These are phyloP conservation scores for Peromyscus leucopus DNA, from an alignment of 2,113 vertebrate genomes.

Conservation along the genomic window DNA sequence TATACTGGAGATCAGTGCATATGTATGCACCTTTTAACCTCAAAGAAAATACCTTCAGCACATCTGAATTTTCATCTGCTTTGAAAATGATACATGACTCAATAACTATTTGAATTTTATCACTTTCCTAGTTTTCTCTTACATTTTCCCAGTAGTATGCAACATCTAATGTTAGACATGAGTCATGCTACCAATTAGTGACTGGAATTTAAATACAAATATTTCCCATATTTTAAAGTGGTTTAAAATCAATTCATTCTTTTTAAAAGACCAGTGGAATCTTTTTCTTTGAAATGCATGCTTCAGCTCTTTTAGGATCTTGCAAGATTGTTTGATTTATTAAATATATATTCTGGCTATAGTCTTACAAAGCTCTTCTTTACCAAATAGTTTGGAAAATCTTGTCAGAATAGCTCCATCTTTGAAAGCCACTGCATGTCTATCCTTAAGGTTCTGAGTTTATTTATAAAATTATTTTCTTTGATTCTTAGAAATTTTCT, in stretches of 20 bases:
- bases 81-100: conserved; percentile 78
- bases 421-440: neutral
- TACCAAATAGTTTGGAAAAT: neutral
- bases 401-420: neutral
- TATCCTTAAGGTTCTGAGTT: neutral
- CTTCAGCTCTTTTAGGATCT: conserved; percentile 43
- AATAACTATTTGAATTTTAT: conserved; percentile 76
- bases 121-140: conserved; percentile 73
- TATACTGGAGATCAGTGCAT: conserved; percentile 48
- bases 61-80: conserved; percentile 74
- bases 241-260: conserved; percentile 54
- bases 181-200: conserved; percentile 71
- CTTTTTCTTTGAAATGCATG: conserved; percentile 25
- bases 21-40: conserved; percentile 71
- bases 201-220: conserved; percentile 70
- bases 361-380: conserved; percentile 19
- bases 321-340: neutral
- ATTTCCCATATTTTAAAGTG: conserved; percentile 68
- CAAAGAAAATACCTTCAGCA: conserved; percentile 68
- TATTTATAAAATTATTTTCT: neutral
- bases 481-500: neutral
- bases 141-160: conserved; percentile 47
- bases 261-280: conserved; percentile 55
- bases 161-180: conserved; percentile 56
- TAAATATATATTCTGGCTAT: conserved; percentile 4